Percentiles rank a stretch among this genome's conserved stretches.
Evolutionary conservation across 1,140 invertebrate genomes (phyloP).

Genomic region (Nephila pilipes): DNA sequence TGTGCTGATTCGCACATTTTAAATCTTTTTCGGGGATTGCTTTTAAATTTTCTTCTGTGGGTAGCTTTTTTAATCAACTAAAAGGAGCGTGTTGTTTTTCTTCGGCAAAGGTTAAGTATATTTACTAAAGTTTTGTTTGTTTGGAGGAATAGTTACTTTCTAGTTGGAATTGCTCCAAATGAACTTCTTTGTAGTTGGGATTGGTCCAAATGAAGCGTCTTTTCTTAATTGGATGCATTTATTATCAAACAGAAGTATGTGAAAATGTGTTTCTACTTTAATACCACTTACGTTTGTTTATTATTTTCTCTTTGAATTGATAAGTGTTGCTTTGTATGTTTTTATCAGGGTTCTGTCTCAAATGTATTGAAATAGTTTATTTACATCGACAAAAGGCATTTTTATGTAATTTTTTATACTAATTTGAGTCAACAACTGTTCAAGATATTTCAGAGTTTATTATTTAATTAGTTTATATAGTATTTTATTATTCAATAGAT

Average conservation of each 20-base stretch:
- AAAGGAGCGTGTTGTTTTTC: not conserved
- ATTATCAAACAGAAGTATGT: not conserved
- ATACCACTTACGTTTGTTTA: no score
- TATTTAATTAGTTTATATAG: no score
- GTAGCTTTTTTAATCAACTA: not conserved
- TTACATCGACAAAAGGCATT: no score
- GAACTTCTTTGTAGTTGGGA: not conserved
- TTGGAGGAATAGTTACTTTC: not conserved
- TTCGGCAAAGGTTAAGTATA: not conserved
- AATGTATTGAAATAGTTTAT: no score
- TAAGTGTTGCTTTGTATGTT: no score
- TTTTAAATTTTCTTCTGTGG: not conserved
- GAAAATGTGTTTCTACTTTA: not conserved
- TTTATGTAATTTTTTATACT: no score
- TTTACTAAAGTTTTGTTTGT: not conserved
- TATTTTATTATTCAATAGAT: no score
- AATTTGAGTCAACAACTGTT: no score
- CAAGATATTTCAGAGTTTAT: no score
- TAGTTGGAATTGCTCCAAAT: not conserved
- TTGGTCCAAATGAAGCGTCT: not conserved
- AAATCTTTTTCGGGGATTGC: not conserved
- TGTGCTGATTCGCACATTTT: not conserved
- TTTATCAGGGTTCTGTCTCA: no score
- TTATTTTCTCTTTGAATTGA: no score
- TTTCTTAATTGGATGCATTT: constrained; percentile 8